Evolutionary conservation across 1,140 invertebrate genomes (phyloP), one percentile per base, ranked within the genome.

Genomic region (Meteorus sp.): DNA sequence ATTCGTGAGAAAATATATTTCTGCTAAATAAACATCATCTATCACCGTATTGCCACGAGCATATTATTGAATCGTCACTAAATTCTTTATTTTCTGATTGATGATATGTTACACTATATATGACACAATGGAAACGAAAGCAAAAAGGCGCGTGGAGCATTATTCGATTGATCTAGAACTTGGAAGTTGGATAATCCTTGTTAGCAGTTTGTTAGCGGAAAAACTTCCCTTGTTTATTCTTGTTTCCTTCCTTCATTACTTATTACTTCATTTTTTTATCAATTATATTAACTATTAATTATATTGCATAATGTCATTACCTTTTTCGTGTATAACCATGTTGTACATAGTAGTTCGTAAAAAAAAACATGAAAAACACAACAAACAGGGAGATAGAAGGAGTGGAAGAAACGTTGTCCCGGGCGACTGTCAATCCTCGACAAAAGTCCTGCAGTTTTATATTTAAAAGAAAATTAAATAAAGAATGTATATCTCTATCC

Each of bases 291-390:
- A 29, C 29, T 48, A 48, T 48, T 48, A 48, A 15, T 48, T 48
- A 48, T 29, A 48, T 25, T 27, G 27, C 23, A 25, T 25, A 22
- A 17, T 29, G 23, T 48, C 45, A 25, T 48, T 48, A 48, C 9
- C 45, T 48, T 48, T 20, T 33, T 33, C n/a, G n/a, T 45, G 22
- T 45, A 23, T 45, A 39, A 39, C 35, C 35, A 39, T 15, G 27
- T 48, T 48, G 45, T 48, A 48, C 23, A 48, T 48, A 48, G 45
- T 48, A 48, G 45, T 20, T 22, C 27, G 45, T 48, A 48, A 48
- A 39, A 39, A 15, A 39, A 15, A 39, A 13, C 17, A 37, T 39
- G n/a, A n/a, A n/a, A n/a, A n/a, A n/a, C n/a, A n/a, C n/a, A n/a
- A n/a, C n/a, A n/a, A n/a, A n/a, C n/a, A n/a, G n/a, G n/a, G n/a